Conservation (phyloP, 2,113 vertebrate species). For the Acanthisitta chloris region DNA sequence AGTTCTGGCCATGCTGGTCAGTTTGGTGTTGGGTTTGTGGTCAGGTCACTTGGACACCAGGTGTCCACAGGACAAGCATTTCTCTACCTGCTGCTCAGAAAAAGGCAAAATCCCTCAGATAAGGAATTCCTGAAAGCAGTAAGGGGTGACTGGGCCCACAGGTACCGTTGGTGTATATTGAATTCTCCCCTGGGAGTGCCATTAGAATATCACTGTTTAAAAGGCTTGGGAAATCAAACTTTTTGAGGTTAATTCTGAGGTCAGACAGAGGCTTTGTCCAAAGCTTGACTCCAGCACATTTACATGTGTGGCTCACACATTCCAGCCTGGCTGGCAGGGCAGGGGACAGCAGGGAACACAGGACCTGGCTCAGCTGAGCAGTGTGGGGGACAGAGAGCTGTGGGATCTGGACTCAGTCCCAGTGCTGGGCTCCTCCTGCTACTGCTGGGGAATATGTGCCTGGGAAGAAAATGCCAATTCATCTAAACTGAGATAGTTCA, state of each 20-base stretch:
- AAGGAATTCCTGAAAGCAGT: neutral
- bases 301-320: neutral
- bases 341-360: neutral
- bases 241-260: neutral
- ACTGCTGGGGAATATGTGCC: neutral
- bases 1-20: neutral
- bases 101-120: neutral
- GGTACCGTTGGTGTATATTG: neutral
- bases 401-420: neutral
- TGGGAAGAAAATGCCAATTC: neutral
- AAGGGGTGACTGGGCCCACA: rapidly evolving
- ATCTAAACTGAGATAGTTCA: neutral
- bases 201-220: neutral
- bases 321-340: neutral
- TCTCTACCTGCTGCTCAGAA: neutral
- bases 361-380: neutral
- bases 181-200: neutral
- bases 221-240: neutral
- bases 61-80: rapidly evolving
- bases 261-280: neutral
- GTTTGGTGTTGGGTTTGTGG: neutral
- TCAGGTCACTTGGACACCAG: neutral
- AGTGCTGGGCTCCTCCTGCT: neutral
- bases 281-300: neutral
- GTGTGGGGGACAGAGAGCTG: rapidly evolving